These are phyloP conservation scores for Aplidium turbinatum DNA, from an alignment of 23 tunicate species.

Conservation along the genomic window DNA sequence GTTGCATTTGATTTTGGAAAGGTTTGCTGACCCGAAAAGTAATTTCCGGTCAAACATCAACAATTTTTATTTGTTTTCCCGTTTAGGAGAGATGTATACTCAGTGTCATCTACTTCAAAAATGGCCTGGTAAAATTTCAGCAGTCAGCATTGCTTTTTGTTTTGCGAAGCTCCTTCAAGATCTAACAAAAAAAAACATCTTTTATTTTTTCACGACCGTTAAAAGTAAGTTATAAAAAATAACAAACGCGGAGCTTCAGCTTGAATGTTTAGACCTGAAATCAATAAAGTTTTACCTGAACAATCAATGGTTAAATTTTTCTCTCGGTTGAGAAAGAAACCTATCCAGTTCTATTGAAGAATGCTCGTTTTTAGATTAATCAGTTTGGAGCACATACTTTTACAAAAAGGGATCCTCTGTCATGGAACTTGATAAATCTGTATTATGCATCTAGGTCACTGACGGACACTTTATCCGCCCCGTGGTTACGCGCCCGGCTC, in stretches of 20 bases:
- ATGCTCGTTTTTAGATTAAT: slow-evolving; percentile 1
- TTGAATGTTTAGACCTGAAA: not conserved
- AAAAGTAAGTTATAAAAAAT: not conserved
- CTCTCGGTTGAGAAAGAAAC: not conserved
- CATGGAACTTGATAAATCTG: not conserved
- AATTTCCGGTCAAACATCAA: too few relatives aligned
- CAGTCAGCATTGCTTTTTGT: too few relatives aligned
- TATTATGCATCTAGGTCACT: not conserved
- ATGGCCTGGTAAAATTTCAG: too few relatives aligned
- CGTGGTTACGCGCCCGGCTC: too few relatives aligned
- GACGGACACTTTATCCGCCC: slow-evolving; percentile 3
- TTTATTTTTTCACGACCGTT: too few relatives aligned
- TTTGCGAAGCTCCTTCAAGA: too few relatives aligned
- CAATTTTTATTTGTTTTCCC: too few relatives aligned
- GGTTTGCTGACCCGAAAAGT: too few relatives aligned
- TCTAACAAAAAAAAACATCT: too few relatives aligned
- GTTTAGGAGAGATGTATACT: too few relatives aligned
- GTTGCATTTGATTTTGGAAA: too few relatives aligned
- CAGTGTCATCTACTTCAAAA: too few relatives aligned
- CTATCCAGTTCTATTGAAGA: not conserved
- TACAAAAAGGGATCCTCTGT: not conserved
- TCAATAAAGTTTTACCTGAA: not conserved
- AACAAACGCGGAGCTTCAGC: not conserved
- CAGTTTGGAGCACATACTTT: not conserved
- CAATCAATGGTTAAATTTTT: not conserved